Percentiles rank a stretch among this genome's conserved stretches.
Evolutionary conservation across 23 tunicate genomes (phyloP).

Genomic region (Pegea sp.): DNA sequence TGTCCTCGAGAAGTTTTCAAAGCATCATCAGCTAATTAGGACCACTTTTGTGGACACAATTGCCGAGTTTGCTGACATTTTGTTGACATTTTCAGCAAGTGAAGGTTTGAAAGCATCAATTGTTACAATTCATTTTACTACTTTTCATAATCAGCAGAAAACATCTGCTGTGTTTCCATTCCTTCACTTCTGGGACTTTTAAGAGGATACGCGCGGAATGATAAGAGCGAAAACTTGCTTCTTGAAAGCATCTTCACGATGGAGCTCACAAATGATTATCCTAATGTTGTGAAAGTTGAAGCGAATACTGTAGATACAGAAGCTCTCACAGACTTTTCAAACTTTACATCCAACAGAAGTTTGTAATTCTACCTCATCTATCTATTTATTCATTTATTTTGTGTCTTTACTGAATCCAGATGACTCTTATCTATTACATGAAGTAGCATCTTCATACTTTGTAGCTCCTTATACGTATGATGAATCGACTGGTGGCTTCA

Average conservation of each 20-base stretch:
- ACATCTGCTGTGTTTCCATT: slow-evolving; percentile 18
- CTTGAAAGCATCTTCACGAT: not conserved
- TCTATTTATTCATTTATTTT: too few relatives aligned
- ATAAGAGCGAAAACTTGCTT: not conserved
- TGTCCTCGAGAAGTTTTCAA: not conserved
- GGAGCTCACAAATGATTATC: too few relatives aligned
- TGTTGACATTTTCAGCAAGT: slow-evolving; percentile 3
- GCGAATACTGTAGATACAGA: too few relatives aligned
- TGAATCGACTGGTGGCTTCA: too few relatives aligned
- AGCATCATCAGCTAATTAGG: slow-evolving; percentile 2
- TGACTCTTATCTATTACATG: too few relatives aligned
- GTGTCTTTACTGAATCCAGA: too few relatives aligned
- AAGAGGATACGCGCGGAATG: slow-evolving; percentile 39
- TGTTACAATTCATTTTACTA: not conserved
- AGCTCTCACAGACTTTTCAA: too few relatives aligned
- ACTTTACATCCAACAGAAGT: too few relatives aligned
- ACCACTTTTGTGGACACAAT: not conserved
- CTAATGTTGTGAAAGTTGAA: too few relatives aligned
- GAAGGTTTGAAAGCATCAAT: slow-evolving; percentile 2
- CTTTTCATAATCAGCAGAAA: slow-evolving; percentile 6
- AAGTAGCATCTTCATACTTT: too few relatives aligned
- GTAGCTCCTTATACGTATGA: too few relatives aligned
- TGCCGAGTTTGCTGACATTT: slow-evolving; percentile 8
- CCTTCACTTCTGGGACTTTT: slow-evolving; percentile 57
- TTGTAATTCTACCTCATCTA: too few relatives aligned